A percentile compares a stretch with the other conserved stretches of the same genome.
These are phyloP conservation scores for Drosophila meridiana DNA, from an alignment of 2,888 invertebrate species.

Conservation along the genomic window DNA sequence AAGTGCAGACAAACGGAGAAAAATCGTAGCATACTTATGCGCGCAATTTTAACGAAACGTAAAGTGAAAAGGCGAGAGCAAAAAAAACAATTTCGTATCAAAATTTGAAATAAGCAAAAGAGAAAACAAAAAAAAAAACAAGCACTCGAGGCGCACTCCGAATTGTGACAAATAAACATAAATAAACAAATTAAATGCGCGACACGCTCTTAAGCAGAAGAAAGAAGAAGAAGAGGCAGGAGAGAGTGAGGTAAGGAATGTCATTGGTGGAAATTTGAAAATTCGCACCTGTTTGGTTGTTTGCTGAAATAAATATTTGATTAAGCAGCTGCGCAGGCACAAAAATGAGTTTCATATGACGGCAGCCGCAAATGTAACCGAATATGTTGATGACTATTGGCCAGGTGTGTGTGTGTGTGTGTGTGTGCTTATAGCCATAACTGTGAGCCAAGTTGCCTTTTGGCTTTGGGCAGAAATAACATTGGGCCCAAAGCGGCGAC, in stretches of 20 bases:
- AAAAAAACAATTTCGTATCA: slow-evolving; percentile 21
- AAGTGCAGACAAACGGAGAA: slow-evolving; percentile 26
- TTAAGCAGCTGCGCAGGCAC: slow-evolving; percentile 44
- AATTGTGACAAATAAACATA: slow-evolving; percentile 54
- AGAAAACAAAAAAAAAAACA: not conserved
- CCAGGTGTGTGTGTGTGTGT: not conserved
- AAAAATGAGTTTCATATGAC: slow-evolving; percentile 55
- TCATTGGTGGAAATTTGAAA: slow-evolving; percentile 53
- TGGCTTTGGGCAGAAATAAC: slow-evolving; percentile 23
- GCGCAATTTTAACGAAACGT: slow-evolving; percentile 36
- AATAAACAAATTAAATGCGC: slow-evolving; percentile 50
- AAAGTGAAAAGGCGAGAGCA: slow-evolving; percentile 26
- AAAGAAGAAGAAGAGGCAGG: slow-evolving; percentile 13
- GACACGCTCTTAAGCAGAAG: not conserved
- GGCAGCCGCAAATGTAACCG: slow-evolving; percentile 42
- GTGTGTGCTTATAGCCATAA: not conserved
- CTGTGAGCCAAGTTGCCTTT: slow-evolving; percentile 23
- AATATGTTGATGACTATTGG: slow-evolving; percentile 35
- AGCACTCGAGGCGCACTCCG: slow-evolving; percentile 17
- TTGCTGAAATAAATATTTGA: slow-evolving; percentile 68
- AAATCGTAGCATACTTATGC: slow-evolving; percentile 51
- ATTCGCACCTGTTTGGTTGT: slow-evolving; percentile 65
- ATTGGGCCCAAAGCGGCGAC: not conserved
- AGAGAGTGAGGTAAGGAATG: not conserved
- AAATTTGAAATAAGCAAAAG: slow-evolving; percentile 29